phyloP scores from a whole-genome alignment of 2,888 invertebrate genomes.

The Drosophila nigricruria region DNA sequence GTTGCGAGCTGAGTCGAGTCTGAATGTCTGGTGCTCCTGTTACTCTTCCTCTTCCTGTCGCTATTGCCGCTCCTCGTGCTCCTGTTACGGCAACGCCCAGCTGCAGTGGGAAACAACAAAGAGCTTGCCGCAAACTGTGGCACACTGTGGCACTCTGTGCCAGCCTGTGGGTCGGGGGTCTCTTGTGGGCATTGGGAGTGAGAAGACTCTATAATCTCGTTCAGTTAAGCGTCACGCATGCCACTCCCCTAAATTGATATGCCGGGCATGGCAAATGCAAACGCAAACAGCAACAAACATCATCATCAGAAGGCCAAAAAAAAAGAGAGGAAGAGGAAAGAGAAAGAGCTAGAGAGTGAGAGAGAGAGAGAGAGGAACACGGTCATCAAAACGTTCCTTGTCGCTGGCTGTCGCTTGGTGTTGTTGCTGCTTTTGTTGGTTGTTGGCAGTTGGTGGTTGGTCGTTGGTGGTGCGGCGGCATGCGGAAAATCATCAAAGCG shows the following conservation, averaged over 20 bases:
- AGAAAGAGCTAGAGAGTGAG: not conserved
- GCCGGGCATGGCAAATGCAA: constrained; percentile 71
- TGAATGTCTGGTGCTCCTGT: constrained; percentile 23
- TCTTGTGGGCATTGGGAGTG: constrained; percentile 37
- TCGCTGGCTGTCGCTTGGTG: constrained; percentile 37
- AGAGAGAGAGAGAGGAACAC: constrained; percentile 29
- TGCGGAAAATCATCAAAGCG: constrained; percentile 79
- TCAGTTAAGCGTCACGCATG: constrained; percentile 77
- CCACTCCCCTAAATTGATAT: constrained; percentile 79
- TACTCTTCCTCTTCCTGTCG: constrained; percentile 32
- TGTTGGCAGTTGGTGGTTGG: constrained; percentile 20
- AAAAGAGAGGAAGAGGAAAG: constrained; percentile 1
- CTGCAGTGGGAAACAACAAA: constrained; percentile 56
- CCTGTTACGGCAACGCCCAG: constrained; percentile 70
- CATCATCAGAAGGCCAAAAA: constrained; percentile 46
- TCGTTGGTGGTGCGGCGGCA: constrained; percentile 56
- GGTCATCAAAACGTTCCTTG: constrained; percentile 70
- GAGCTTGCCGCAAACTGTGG: constrained; percentile 49
- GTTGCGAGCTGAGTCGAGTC: not conserved
- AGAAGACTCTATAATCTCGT: constrained; percentile 74
- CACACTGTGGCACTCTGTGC: constrained; percentile 13
- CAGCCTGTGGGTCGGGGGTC: constrained; percentile 4
- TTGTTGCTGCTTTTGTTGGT: constrained; percentile 21
- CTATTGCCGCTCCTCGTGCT: constrained; percentile 44
- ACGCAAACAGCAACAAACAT: constrained; percentile 72